Evolutionary conservation across 2,888 invertebrate species (phyloP), one percentile per base, ranked within the genome.

Genomic region (Diogma glabrata): DNA sequence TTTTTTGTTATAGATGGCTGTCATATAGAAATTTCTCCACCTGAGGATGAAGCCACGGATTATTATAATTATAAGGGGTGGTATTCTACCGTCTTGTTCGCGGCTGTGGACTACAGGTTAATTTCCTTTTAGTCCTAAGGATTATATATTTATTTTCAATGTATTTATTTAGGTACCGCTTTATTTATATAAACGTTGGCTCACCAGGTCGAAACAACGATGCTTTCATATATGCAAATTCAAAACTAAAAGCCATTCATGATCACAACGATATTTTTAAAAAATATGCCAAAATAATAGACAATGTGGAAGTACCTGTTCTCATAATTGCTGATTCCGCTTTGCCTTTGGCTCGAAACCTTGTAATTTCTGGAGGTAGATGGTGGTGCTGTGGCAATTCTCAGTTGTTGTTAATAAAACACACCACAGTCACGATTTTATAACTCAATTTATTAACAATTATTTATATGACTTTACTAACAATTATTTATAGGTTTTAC

Each of bases 41-140:
- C 22, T 9, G 24, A n/a, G 19, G 8, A 22, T 3, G 50, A 52
- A 4, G 17, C 51, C 20, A 43, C 24, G 2, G 53, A 54, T 24
- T 54, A 54, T 20, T 40, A 38, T 14, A 54, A 54, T 40, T 54
- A 54, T n/a, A n/a, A n/a, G n/a, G n/a, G n/a, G n/a, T n/a, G n/a
- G n/a, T n/a, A n/a, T n/a, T n/a, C n/a, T n/a, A n/a, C n/a, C n/a
- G n/a, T n/a, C n/a, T n/a, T n/a, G n/a, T n/a, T n/a, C n/a, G n/a
- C n/a, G n/a, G n/a, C n/a, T n/a, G n/a, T n/a, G n/a, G n/a, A n/a
- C n/a, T n/a, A n/a, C n/a, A n/a, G n/a, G n/a, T n/a, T n/a, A n/a
- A n/a, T n/a, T n/a, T n/a, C n/a, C n/a, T n/a, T n/a, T n/a, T n/a
- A n/a, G n/a, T n/a, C n/a, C n/a, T n/a, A n/a, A n/a, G n/a, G n/a